Evolutionary conservation across 2,888 invertebrate genomes (phyloP).

Genomic region (Enoplolaimus lenunculus): DNA sequence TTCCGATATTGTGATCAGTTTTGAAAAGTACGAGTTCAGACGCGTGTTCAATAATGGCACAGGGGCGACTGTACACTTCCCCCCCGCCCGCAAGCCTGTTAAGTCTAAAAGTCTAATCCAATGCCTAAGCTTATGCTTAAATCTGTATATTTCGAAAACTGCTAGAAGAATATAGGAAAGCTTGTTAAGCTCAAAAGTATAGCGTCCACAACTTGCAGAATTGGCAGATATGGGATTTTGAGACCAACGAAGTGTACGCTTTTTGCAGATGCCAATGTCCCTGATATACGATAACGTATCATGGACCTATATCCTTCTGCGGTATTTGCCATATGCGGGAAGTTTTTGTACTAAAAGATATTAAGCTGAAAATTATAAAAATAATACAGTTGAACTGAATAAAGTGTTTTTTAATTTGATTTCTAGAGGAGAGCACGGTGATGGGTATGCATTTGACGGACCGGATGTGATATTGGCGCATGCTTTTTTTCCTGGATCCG

Average conservation of each 20-base stretch:
- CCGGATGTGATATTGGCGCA: constrained; percentile 26
- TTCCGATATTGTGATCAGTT: constrained; percentile 60
- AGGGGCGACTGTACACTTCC: background rate
- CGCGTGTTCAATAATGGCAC: background rate
- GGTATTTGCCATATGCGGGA: no score
- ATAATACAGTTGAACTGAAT: background rate
- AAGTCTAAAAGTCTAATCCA: background rate
- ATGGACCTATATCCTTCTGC: no score
- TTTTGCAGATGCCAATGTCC: no score
- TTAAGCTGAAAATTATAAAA: no score
- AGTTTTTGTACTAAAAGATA: no score
- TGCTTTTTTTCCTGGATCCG: constrained; percentile 31
- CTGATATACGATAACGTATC: no score
- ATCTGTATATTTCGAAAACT: background rate
- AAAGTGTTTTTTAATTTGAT: constrained; percentile 27
- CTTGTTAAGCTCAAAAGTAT: no score
- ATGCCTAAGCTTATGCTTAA: background rate
- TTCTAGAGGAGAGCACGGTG: constrained; percentile 24
- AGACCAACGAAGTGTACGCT: no score
- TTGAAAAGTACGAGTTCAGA: constrained; percentile 50
- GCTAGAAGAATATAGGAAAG: background rate
- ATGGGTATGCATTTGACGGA: constrained; percentile 28
- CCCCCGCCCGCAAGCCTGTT: background rate
- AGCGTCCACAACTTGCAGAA: no score
- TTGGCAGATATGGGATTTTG: no score